Evolutionary conservation across 1,140 invertebrate genomes (phyloP), one percentile per base, ranked within the genome.

Genomic region (Lepidurus couesii): DNA sequence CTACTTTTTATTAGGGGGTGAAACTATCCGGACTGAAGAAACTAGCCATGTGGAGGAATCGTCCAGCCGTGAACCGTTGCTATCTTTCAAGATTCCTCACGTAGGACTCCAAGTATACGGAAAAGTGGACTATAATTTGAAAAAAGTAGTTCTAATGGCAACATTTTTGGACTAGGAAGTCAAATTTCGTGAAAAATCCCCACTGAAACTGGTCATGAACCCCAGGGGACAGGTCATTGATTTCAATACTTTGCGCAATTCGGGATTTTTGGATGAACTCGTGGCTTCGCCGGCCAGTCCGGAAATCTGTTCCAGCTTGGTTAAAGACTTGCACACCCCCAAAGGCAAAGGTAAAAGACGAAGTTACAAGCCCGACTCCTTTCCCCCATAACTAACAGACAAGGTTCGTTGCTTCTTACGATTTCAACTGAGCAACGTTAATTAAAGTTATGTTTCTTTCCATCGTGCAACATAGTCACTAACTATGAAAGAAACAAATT

Each of bases 181-280:
- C 13, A 65, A 78, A 44, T 78, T 78, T 74, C 42, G 78, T 21
- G 87, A 88, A 16, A 92, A 92, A 85, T 86, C 91, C 16, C 87
- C 90, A 47, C 84, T 94, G 74, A 92, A 92, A 84, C 87, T 93
- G 78, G 88, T 94, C 82, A 93, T 93, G 90, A 92, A 93, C 85
- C 92, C 92, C 34, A 86, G 88, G 82, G 91, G 92, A 11, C 90
- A 92, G 84, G 87, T 93, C 1, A 87, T 92, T 82, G 92, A 93
- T 82, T 86, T 90, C 80, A 86, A 87, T 73, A 87, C 86, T 43
- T 83, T 91, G 6, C 86, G 87, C 79, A 86, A 86, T 79, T 87
- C 89, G 82, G 89, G 89, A 10, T 80, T 82, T 73, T 45, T 74
- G 26, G 75, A 86, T 88, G 77, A 88, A 87, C 73, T 88, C 89